Percentiles rank a stretch among this genome's conserved stretches.
These are phyloP conservation scores for Magallana angulata DNA, from an alignment of 1,140 invertebrate species.

Conservation along the genomic window DNA sequence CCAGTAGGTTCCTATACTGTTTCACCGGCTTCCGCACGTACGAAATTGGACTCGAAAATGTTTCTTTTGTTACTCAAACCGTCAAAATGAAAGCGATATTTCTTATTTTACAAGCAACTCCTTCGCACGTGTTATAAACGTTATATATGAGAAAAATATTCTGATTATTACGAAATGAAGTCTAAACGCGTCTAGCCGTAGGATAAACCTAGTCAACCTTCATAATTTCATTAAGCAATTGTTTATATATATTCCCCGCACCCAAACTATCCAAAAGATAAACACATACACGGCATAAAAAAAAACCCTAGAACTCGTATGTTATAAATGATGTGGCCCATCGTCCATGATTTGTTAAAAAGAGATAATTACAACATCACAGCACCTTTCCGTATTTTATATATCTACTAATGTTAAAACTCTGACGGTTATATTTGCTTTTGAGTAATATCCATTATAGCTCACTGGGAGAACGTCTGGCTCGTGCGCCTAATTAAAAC, in stretches of 20 bases:
- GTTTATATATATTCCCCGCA: conserved; percentile 16
- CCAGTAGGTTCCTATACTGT: neutral
- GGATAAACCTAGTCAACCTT: conserved; percentile 27
- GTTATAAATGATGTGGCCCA: neutral
- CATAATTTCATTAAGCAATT: conserved; percentile 7
- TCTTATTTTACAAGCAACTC: neutral
- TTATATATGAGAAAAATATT: neutral
- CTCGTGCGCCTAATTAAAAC: neutral
- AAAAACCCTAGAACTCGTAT: neutral
- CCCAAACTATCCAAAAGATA: neutral
- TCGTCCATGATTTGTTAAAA: conserved; percentile 9
- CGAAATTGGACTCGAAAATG: conserved; percentile 2
- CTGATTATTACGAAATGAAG: neutral
- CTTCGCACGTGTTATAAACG: neutral
- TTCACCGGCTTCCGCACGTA: conserved; percentile 6
- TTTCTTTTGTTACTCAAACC: neutral
- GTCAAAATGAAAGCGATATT: conserved; percentile 1
- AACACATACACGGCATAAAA: neutral
- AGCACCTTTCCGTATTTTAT: neutral
- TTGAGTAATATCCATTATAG: conserved; percentile 14
- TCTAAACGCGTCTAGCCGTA: neutral
- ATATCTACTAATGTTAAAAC: conserved; percentile 24
- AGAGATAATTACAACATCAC: neutral
- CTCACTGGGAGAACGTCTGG: neutral
- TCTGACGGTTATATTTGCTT: conserved; percentile 9